Conservation (phyloP, 2,888 invertebrate species). For the Flexamia atlantica region DNA sequence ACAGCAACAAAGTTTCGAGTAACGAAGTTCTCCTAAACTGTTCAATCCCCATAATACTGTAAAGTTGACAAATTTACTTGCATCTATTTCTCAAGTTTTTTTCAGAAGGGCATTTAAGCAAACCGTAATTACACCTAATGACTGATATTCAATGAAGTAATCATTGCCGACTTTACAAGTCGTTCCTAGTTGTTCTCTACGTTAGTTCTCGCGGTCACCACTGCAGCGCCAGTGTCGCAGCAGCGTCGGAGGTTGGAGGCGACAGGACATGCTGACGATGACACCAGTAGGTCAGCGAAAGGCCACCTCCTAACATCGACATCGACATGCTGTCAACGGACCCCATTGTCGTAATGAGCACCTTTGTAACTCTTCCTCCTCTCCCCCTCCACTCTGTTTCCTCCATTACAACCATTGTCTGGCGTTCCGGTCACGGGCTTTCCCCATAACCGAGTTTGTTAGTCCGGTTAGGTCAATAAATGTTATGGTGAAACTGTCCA, state of each 20-base stretch:
- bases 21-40: no score
- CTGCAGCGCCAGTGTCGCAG: background rate
- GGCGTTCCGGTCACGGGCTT: background rate
- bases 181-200: no score
- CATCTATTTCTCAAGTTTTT: no score
- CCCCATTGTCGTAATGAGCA: constrained; percentile 32
- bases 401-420: constrained; percentile 14
- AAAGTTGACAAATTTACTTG: no score
- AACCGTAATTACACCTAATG: no score
- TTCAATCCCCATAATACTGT: no score
- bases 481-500: no score
- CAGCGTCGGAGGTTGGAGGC: background rate
- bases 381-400: background rate
- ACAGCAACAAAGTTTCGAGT: no score
- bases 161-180: no score
- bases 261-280: background rate
- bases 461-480: no score
- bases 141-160: no score
- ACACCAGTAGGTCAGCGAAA: constrained; percentile 41
- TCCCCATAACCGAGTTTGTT: background rate
- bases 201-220: background rate
- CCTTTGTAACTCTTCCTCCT: constrained; percentile 29
- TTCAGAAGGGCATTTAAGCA: no score
- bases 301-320: background rate
- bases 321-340: constrained; percentile 17